Conservation (phyloP, 1,140 invertebrate genomes). For the Macrobrachium nipponense region DNA sequence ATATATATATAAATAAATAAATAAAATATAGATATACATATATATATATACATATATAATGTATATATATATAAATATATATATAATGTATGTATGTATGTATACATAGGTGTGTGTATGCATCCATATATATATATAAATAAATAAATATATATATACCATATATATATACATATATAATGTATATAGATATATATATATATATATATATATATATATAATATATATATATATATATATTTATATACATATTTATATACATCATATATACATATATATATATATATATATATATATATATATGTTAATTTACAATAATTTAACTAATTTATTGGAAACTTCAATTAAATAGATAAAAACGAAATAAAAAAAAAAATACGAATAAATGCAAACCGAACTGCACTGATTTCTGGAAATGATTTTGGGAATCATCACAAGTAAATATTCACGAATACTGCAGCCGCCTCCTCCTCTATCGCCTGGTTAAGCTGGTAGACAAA, state of each 20-base stretch:
- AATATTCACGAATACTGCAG: no score
- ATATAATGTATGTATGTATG: slow-evolving; percentile 1
- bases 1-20: neutral
- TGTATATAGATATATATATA: neutral
- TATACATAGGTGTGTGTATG: neutral
- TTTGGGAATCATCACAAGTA: no score
- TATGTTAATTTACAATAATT: neutral
- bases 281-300: slow-evolving; percentile 15
- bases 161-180: no score
- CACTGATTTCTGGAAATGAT: no score
- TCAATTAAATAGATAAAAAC: no score
- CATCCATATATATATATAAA: neutral
- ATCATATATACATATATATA: neutral
- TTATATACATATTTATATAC: neutral
- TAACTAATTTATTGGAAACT: no score
- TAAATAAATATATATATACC: neutral
- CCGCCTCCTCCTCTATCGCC: no score
- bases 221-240: slow-evolving; percentile 2
- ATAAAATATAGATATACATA: slow-evolving; percentile 2
- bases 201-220: slow-evolving; percentile 21
- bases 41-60: neutral
- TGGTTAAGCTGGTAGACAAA: no score
- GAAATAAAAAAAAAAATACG: no score
- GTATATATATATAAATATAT: slow-evolving; percentile 4
- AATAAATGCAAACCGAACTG: no score